Evolutionary conservation across 2,113 vertebrate genomes (phyloP).

Genomic region (Prunella himalayana): DNA sequence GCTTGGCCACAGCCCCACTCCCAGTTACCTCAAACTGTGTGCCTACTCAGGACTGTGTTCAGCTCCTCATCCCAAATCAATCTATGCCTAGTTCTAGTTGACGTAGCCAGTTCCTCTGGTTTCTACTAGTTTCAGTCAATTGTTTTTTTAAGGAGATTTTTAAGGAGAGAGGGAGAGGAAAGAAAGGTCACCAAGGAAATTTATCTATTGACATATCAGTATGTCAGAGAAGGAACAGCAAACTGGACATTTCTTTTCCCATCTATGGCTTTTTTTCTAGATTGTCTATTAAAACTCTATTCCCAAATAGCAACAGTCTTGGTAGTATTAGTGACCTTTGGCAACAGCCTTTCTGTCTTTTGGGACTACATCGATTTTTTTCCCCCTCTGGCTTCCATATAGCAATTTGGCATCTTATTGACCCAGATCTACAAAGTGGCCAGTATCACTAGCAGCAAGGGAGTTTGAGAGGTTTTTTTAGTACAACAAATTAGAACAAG

Average conservation of each 20-base stretch:
- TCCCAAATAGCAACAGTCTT: conserved; percentile 21
- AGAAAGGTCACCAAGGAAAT: background rate
- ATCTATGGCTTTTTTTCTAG: background rate
- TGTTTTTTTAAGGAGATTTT: background rate
- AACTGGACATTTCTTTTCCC: background rate
- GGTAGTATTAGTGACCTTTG: background rate
- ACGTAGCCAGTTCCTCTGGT: background rate
- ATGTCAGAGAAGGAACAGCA: background rate
- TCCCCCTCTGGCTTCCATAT: background rate
- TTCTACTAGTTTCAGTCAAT: background rate
- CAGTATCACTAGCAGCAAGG: background rate
- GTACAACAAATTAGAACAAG: background rate
- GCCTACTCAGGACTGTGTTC: background rate
- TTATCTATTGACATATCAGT: background rate
- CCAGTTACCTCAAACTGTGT: background rate
- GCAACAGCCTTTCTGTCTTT: conserved; percentile 8
- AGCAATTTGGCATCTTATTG: conserved; percentile 7
- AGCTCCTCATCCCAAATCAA: background rate
- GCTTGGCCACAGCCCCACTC: background rate
- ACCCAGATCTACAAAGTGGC: background rate
- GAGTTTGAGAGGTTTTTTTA: conserved; percentile 25
- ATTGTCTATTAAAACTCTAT: background rate
- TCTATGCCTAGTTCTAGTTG: background rate
- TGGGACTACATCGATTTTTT: background rate
- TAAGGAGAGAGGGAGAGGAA: background rate